Evolutionary conservation across 2,113 vertebrate species (phyloP), one percentile per base, ranked within the genome.

Genomic region (Scomber japonicus): DNA sequence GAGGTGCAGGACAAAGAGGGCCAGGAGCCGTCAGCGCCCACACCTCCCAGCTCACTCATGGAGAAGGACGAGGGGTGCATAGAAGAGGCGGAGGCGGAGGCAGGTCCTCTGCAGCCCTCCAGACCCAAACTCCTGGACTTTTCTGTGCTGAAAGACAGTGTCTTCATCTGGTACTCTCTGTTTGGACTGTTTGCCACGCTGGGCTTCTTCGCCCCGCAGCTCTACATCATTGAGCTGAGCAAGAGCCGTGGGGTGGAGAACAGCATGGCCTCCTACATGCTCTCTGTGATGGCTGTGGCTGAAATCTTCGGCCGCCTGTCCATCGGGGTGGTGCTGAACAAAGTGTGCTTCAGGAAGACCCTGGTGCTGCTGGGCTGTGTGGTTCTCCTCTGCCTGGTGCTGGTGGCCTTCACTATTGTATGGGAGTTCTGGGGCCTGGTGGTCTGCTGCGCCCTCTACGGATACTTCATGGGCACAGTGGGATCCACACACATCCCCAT

Each of bases 131-230:
- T 98, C 35, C 75, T 99, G 80, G 97, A 99, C 94, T 97, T 99
- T 35, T 97, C 97, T 0, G 91, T 98, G 75, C 91, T 99, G 78
- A 96, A 85, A 82, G 97, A 99, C 72, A 71, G 77, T 11, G 91
- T 95, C 75, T 99, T 99, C 76, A 96, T 99, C 57, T 99, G 96
- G 65, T 99, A 99, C 17, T 94, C 97, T 1, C 88, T 97, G 1
- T 99, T 99, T 24, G 98, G 98, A 31, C 95, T 99, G 17, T 99
- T 99, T 0, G 97, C 97, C 64, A 97, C 97, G 0, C 88, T 99
- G 85, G 98, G 97, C 50, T 99, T 99, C 93, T 99, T 99, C 0
- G 97, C 97, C 0, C 98, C 98, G 0, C 97, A 97, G 65, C 89
- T 99, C 4, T 99, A 98, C 86, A 92, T 99, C 88, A 97, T 99